Evolutionary conservation across 2,888 invertebrate genomes (phyloP).

Genomic region (Pyrgus malvae): DNA sequence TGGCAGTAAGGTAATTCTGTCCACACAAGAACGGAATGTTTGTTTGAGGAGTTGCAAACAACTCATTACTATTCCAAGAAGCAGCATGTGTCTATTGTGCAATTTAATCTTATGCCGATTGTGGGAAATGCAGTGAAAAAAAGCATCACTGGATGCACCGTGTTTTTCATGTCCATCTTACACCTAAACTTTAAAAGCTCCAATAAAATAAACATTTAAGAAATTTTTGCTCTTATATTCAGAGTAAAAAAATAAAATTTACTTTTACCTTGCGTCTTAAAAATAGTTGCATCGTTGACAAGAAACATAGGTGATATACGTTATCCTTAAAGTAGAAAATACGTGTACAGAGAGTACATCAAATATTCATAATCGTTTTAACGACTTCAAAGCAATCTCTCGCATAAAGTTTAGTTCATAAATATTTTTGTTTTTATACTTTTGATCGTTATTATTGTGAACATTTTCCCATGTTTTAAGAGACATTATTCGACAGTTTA

Average conservation of each 20-base stretch:
- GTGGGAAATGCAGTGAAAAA: background rate
- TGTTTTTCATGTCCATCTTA: background rate
- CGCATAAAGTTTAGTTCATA: slow-evolving; percentile 9
- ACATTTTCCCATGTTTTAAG: slow-evolving; percentile 41
- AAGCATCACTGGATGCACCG: too few relatives aligned
- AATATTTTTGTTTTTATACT: slow-evolving; percentile 25
- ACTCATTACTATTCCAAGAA: slow-evolving; percentile 67
- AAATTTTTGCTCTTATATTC: too few relatives aligned
- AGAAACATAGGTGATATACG: too few relatives aligned
- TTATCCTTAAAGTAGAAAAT: slow-evolving; percentile 15
- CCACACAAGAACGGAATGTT: slow-evolving; percentile 68
- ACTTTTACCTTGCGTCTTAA: too few relatives aligned
- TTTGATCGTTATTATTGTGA: slow-evolving; percentile 26
- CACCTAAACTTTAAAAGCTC: too few relatives aligned
- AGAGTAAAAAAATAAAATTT: too few relatives aligned
- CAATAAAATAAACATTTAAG: background rate
- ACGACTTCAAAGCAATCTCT: slow-evolving; percentile 10
- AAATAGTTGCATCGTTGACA: too few relatives aligned
- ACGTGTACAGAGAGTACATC: too few relatives aligned
- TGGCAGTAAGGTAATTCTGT: slow-evolving; percentile 56
- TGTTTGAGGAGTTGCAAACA: slow-evolving; percentile 75
- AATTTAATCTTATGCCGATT: slow-evolving; percentile 37
- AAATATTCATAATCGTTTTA: slow-evolving; percentile 11
- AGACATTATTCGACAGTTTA: slow-evolving; percentile 76
- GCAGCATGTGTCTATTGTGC: slow-evolving; percentile 38